phyloP scores from a whole-genome alignment of 64 coral and sea anemone genomes.

The Stylophora pistillata region DNA sequence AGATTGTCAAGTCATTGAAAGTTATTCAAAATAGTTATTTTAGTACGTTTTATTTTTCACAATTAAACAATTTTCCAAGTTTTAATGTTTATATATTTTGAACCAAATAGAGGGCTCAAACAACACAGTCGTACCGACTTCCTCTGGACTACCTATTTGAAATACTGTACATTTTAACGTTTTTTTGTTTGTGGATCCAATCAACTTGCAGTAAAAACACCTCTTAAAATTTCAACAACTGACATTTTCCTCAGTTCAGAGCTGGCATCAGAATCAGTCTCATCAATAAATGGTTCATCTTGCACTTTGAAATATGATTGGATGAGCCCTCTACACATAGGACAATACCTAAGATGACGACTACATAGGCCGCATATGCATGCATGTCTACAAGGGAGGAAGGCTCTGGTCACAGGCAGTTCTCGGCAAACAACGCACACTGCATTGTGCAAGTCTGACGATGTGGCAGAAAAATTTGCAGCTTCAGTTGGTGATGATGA shows the following conservation, averaged over 20 bases:
- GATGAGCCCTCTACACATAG: conserved; percentile 83
- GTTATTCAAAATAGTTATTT: too few species aligned
- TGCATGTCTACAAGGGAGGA: conserved; percentile 91
- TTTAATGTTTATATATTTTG: not conserved
- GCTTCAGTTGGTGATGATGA: not conserved
- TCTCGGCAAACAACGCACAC: conserved; percentile 84
- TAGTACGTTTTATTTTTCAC: too few species aligned
- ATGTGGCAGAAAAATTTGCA: not conserved
- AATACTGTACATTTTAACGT: not conserved
- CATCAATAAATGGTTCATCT: conserved; percentile 68
- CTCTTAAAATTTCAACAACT: conserved; percentile 63
- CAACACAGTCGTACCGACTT: conserved; percentile 1
- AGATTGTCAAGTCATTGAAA: too few species aligned
- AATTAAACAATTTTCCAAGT: too few species aligned
- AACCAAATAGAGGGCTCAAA: not conserved
- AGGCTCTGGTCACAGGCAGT: conserved; percentile 76
- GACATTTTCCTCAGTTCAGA: conserved; percentile 77
- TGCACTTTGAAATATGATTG: conserved; percentile 77
- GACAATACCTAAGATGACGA: conserved; percentile 62
- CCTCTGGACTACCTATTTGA: too few species aligned
- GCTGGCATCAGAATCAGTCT: conserved; percentile 50
- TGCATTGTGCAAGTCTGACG: conserved; percentile 30
- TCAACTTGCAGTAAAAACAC: conserved; percentile 73
- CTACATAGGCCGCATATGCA: conserved; percentile 85
- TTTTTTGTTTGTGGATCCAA: not conserved